Base-by-base conservation (phyloP, 1,140 invertebrate species). In the Leptonema lineaticorne region DNA sequence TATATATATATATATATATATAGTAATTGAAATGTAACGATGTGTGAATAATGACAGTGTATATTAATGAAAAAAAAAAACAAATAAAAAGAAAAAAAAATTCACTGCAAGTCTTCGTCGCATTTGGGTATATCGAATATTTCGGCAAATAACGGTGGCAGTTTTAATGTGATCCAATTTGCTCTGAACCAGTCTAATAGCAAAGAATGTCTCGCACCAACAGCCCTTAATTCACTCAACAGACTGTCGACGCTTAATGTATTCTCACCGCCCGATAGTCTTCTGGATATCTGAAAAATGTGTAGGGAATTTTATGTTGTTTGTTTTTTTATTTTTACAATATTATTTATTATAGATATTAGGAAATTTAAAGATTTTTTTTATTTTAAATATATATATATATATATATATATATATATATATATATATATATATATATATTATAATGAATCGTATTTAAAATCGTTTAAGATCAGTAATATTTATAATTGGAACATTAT, bases 41-140 rank as follows among this genome's bases (percentile, higher is more conserved):
- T 24, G 24, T 58, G 20, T 28, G n/a, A 63, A 48, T 28, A 63
- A 48, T 57, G 62, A 46, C 33, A 37, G 37, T 11, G 41, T 41
- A 11, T 37, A 45, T 14, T 16, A 16, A 22, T 45, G 59, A n/a
- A 9, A n/a, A n/a, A n/a, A n/a, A n/a, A n/a, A n/a, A n/a, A n/a
- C n/a, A n/a, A n/a, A n/a, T n/a, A n/a, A n/a, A n/a, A n/a, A n/a
- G n/a, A n/a, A n/a, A n/a, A n/a, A n/a, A n/a, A n/a, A n/a, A n/a
- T n/a, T 72, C 46, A 69, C 59, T 72, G 70, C 27, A 72, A 22
- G 59, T 72, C 70, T 45, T 72, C 70, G 53, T 92, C 91, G 76
- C 88, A 89, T 81, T 94, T 96, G 53, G 95, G 94, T 84, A 98
- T 97, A 86, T 98, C 96, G 80, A 97, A 98, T 74, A 97, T 97